Percentiles rank a stretch among this genome's conserved stretches.
phyloP scores from a whole-genome alignment of 2,113 vertebrate genomes.

The Antechinus stuartii region DNA sequence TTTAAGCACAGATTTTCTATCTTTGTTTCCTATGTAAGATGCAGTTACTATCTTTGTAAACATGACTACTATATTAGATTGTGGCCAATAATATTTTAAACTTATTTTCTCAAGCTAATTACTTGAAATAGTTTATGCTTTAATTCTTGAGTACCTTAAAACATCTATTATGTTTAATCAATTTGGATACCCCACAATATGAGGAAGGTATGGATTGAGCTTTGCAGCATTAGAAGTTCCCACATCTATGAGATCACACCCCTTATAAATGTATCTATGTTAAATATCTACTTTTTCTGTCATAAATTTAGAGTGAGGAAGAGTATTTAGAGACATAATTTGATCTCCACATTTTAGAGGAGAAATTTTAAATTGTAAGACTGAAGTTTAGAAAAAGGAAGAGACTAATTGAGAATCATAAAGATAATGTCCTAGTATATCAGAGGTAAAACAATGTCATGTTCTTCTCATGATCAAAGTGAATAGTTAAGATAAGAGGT shows the following conservation, averaged over 20 bases:
- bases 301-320: neutral
- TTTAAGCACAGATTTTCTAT: neutral
- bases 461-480: neutral
- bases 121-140: neutral
- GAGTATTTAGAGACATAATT: neutral
- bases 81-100: neutral
- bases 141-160: neutral
- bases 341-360: neutral
- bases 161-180: neutral
- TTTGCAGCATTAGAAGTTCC: neutral
- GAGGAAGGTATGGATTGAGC: neutral
- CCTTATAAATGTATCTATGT: no score
- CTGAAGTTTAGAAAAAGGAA: neutral
- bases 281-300: neutral
- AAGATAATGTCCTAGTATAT: neutral
- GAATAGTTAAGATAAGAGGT: neutral
- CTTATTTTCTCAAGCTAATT: neutral
- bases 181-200: neutral
- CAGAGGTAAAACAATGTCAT: neutral
- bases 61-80: neutral
- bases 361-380: neutral
- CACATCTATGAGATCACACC: neutral
- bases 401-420: neutral
- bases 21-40: neutral
- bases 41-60: neutral